Percentiles rank a stretch among this genome's conserved stretches.
phyloP scores from a whole-genome alignment of 2,113 vertebrate genomes.

The Peromyscus californicus region DNA sequence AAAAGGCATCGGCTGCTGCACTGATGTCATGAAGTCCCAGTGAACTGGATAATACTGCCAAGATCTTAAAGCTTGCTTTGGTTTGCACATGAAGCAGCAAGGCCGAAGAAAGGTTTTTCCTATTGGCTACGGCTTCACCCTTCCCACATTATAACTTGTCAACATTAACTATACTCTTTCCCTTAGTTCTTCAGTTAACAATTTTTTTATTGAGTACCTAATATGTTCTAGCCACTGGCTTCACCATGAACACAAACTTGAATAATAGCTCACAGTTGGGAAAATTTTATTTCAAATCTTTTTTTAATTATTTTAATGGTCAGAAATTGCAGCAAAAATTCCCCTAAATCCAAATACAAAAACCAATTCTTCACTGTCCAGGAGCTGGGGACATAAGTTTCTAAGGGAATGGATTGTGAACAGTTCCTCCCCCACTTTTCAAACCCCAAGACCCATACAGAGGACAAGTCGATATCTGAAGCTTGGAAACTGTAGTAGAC shows the following conservation, averaged over 20 bases:
- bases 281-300: slow-evolving; percentile 13
- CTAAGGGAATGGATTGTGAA: not conserved
- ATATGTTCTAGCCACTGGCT: not conserved
- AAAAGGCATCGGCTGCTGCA: not conserved
- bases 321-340: slow-evolving; percentile 49
- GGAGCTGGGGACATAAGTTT: not conserved
- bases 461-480: slow-evolving; percentile 65
- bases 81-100: not conserved
- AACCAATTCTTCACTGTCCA: not conserved
- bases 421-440: not conserved
- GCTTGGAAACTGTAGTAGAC: slow-evolving; percentile 69
- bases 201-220: not conserved
- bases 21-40: not conserved
- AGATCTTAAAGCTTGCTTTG: not conserved
- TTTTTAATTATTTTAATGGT: slow-evolving; percentile 16
- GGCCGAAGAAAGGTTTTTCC: not conserved
- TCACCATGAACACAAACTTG: slow-evolving; percentile 28
- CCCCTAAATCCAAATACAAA: not conserved
- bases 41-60: not conserved
- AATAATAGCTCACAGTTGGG: not conserved
- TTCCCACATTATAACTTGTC: not conserved
- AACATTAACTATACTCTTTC: not conserved
- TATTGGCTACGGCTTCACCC: not conserved
- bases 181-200: slow-evolving; percentile 18
- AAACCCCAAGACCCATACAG: not conserved